Evolutionary conservation across 2,797 vertebrate genomes (phyloP).

Genomic region (Alca torda): DNA sequence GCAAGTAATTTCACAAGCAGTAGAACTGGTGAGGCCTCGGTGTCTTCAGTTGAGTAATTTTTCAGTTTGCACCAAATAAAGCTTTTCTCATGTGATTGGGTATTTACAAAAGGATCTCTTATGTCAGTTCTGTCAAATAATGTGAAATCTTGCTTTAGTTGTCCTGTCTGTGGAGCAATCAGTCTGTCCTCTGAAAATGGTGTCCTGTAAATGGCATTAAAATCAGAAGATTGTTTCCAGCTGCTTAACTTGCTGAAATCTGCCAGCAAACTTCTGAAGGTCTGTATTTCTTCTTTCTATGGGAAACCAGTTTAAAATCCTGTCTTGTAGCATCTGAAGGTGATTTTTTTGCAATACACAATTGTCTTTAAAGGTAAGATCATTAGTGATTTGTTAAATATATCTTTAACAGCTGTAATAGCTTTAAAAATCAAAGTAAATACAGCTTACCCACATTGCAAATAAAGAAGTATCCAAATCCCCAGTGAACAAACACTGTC

Average conservation of each 20-base stretch:
- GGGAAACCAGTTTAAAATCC: background rate
- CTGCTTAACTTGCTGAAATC: background rate
- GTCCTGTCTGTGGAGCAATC: background rate
- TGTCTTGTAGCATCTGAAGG: background rate
- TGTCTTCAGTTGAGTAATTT: background rate
- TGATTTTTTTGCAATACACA: background rate
- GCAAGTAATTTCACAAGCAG: background rate
- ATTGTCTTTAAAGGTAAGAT: background rate
- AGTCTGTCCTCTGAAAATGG: background rate
- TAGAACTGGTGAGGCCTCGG: background rate
- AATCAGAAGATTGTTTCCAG: background rate
- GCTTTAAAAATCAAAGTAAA: background rate
- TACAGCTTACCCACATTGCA: background rate
- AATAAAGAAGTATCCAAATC: background rate
- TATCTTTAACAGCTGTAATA: background rate
- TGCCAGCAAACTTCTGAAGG: background rate
- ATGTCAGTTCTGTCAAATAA: slow-evolving; percentile 5
- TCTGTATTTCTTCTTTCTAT: background rate
- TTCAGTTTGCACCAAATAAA: background rate
- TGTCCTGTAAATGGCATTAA: background rate
- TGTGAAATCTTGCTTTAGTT: background rate
- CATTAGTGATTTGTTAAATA: background rate
- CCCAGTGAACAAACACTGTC: background rate
- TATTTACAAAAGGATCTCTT: background rate
- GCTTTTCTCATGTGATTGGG: background rate